Evolutionary conservation across 1,140 invertebrate species (phyloP).

Genomic region (Dufourea novaeangliae): DNA sequence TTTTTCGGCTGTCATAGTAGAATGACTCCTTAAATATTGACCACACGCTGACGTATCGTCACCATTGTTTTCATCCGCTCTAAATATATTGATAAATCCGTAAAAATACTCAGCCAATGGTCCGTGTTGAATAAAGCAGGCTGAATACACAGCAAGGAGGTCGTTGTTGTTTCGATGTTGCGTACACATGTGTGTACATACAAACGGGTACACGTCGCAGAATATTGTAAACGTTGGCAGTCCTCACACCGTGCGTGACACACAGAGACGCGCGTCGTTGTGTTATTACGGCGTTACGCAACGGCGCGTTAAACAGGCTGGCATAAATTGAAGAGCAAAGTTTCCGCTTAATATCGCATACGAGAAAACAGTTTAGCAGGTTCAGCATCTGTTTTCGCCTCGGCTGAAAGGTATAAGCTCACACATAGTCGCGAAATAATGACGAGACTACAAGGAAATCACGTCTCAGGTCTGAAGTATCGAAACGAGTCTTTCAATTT

Average conservation of each 20-base stretch:
- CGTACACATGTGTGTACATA: background rate
- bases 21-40: too few relatives aligned
- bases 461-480: background rate
- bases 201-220: constrained; percentile 13
- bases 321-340: constrained; percentile 52
- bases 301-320: constrained; percentile 25
- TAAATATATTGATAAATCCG: too few relatives aligned
- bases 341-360: constrained; percentile 22
- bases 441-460: background rate
- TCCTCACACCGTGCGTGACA: background rate
- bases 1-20: too few relatives aligned
- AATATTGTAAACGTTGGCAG: constrained; percentile 41
- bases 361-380: background rate
- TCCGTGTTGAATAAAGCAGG: too few relatives aligned
- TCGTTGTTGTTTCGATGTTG: background rate
- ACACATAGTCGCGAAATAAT: background rate
- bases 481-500: background rate
- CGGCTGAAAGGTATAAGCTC: background rate
- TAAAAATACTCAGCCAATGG: too few relatives aligned
- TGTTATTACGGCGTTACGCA: constrained; percentile 44
- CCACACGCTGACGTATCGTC: too few relatives aligned
- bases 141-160: too few relatives aligned
- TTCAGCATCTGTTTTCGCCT: background rate
- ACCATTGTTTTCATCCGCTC: too few relatives aligned
- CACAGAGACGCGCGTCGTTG: constrained; percentile 37